Base-by-base conservation (phyloP, 2,113 vertebrate species). In the Empidonax traillii region DNA sequence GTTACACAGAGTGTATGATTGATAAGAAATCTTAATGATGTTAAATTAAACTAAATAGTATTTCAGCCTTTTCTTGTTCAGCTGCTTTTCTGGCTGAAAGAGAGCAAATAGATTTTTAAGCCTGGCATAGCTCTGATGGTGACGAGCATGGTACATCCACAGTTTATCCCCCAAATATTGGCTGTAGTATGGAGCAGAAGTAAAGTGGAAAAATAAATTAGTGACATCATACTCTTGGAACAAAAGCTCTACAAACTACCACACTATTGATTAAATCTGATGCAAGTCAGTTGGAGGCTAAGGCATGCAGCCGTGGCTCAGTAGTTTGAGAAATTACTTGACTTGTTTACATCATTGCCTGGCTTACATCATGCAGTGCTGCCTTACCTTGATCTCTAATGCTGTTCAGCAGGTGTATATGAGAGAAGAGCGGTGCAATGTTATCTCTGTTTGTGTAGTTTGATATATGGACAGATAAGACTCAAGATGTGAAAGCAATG, bases 341-440 rank as follows among this genome's bases (percentile, higher is more conserved):
- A 18, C 20, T 82, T 82, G 58, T 23, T 77, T 87, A 31, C 5
- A n/a, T 71, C 30, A 25, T 9, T 77, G 18, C 7, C 14, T 74
- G 43, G 6, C 55, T 67, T 39, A 39, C 39, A 9, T n/a, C 6
- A 17, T 37, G 39, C 30, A 25, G 16, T 58, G 25, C 24, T 80
- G 53, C 22, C 22, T 71, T 31, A 9, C 76, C 37, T 51, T 83
- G n/a, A 22, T 69, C 30, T 65, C 41, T 9, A 6, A 22, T 39
- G 23, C 51, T 80, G 0, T 62, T 86, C 21, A 81, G 56, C 23
- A 46, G 20, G 12, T 80, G 15, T 37, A 4, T 39, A 13, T 39
- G 20, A 53, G n/a, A 83, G 21, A 53, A 61, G 12, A 73, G 28
- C 2, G 0, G 12, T 63, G 24, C 30, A 22, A 0, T 46, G 9